These are phyloP conservation scores for Neoscelio sp. DNA, from an alignment of 2,888 invertebrate genomes.

Conservation along the genomic window DNA sequence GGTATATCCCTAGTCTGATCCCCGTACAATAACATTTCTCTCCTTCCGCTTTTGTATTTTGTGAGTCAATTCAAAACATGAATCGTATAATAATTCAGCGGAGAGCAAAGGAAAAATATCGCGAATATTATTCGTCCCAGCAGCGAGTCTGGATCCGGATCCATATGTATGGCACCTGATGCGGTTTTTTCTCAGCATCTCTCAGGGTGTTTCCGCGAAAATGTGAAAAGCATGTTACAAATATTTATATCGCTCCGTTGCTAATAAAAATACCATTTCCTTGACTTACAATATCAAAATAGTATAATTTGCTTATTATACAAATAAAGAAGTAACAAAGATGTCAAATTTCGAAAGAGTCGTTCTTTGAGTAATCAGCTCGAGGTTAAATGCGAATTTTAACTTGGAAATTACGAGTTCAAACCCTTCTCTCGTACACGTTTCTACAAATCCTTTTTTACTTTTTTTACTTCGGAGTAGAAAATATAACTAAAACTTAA, in stretches of 20 bases:
- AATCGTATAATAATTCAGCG: slow-evolving; percentile 83
- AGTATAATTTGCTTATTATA: slow-evolving; percentile 23
- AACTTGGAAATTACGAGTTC: no score
- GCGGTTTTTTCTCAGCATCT: slow-evolving; percentile 70
- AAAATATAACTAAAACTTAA: no score
- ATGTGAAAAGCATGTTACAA: slow-evolving; percentile 49
- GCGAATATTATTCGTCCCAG: slow-evolving; percentile 79
- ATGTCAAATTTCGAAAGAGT: no score
- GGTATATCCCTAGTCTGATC: slow-evolving; percentile 74
- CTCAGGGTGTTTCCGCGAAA: slow-evolving; percentile 52
- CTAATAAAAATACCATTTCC: slow-evolving; percentile 36
- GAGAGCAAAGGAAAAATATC: slow-evolving; percentile 80
- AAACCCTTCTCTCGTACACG: no score
- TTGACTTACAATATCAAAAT: slow-evolving; percentile 30
- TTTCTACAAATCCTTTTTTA: no score
- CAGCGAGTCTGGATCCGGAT: slow-evolving; percentile 72
- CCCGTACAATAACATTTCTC: slow-evolving; percentile 81
- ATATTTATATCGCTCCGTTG: slow-evolving; percentile 47
- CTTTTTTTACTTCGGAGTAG: no score
- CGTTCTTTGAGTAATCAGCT: no score
- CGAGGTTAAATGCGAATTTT: no score
- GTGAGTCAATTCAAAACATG: slow-evolving; percentile 83
- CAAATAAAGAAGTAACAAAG: no score
- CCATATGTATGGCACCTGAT: slow-evolving; percentile 71
- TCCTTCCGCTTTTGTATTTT: slow-evolving; percentile 82